Conservation (phyloP, 53 echinoderm and acorn worm species). For the Astropecten irregularis region DNA sequence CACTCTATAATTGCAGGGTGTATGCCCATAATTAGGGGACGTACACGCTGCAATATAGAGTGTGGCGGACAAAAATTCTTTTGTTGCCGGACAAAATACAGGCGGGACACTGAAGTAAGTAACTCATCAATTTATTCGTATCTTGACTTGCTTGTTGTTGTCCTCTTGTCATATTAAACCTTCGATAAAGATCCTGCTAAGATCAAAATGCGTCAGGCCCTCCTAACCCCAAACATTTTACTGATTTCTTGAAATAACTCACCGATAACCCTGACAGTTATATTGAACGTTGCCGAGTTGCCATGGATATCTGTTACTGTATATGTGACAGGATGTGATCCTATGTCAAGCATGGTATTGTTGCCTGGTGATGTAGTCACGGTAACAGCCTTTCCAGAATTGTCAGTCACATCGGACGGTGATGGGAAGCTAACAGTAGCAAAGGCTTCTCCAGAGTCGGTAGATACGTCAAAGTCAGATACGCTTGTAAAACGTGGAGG, state of each 20-base stretch:
- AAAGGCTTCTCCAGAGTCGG: neutral
- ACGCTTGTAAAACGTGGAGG: neutral
- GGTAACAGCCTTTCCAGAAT: neutral
- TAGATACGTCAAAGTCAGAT: neutral
- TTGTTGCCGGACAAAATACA: too few relatives aligned
- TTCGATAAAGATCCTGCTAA: too few relatives aligned
- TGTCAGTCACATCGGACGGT: neutral
- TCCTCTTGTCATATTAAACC: too few relatives aligned
- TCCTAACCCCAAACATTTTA: too few relatives aligned
- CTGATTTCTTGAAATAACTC: neutral
- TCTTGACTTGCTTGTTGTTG: too few relatives aligned
- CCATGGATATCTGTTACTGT: neutral
- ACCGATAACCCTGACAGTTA: slow-evolving; percentile 8
- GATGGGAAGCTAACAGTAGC: slow-evolving; percentile 3
- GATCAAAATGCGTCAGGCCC: too few relatives aligned
- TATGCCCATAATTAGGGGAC: too few relatives aligned
- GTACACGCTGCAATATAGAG: too few relatives aligned
- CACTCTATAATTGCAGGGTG: too few relatives aligned
- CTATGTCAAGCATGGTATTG: neutral
- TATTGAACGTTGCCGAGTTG: neutral
- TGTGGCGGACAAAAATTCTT: too few relatives aligned
- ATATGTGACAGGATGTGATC: neutral
- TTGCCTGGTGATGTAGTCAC: neutral
- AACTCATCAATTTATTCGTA: too few relatives aligned
- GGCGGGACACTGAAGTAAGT: too few relatives aligned